Conservation (phyloP, 2,888 invertebrate genomes). For the Scaptomyza reducta region DNA sequence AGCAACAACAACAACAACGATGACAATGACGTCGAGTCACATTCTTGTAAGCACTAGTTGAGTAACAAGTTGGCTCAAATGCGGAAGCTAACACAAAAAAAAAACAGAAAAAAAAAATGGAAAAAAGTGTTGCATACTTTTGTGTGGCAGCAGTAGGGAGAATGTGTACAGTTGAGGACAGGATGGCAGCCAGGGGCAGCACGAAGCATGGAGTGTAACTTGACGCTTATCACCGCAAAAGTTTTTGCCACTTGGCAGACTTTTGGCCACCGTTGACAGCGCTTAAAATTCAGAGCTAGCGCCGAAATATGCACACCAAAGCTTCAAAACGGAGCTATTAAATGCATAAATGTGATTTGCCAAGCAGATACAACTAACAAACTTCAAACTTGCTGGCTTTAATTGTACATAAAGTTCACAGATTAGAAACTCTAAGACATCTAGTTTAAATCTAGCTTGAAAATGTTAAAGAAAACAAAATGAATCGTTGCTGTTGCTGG, state of each 20-base stretch:
- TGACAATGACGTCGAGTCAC: constrained; percentile 40
- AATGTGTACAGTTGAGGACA: constrained; percentile 11
- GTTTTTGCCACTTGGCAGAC: constrained; percentile 68
- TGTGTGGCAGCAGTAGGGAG: constrained; percentile 32
- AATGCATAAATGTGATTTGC: constrained; percentile 32
- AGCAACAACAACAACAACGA: constrained; percentile 17
- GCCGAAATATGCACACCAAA: constrained; percentile 5
- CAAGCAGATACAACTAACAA: constrained; percentile 11
- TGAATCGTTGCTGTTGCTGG: no score
- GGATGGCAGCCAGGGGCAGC: constrained; percentile 25
- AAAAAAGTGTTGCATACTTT: constrained; percentile 66
- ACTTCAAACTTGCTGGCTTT: neutral
- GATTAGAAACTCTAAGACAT: no score
- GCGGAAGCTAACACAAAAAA: constrained; percentile 50
- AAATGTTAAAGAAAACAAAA: no score
- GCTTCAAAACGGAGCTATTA: constrained; percentile 41
- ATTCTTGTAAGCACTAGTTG: constrained; percentile 53
- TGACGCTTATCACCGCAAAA: constrained; percentile 73
- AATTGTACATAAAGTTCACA: no score
- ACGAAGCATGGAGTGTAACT: constrained; percentile 32
- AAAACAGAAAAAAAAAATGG: constrained; percentile 4
- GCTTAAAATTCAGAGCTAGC: constrained; percentile 56
- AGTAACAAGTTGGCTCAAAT: constrained; percentile 69
- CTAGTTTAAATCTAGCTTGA: no score
- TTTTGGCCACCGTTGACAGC: constrained; percentile 61